phyloP scores from a whole-genome alignment of 2,797 vertebrate species.

The Mus minutoides region DNA sequence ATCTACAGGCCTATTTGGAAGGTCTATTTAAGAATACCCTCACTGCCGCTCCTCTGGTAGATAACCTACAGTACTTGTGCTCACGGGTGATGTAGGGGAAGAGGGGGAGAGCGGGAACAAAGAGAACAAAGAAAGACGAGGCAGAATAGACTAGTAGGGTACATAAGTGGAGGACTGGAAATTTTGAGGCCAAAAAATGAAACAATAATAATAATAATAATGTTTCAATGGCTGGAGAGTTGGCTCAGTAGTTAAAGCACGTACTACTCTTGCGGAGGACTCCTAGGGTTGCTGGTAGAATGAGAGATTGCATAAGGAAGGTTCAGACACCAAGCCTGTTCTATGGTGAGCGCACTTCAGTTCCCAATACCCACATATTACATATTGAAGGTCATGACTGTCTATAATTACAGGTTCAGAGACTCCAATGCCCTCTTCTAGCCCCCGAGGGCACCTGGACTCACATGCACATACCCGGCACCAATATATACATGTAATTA shows the following conservation, averaged over 20 bases:
- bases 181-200: neutral
- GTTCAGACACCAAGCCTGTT: neutral
- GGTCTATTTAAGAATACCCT: constrained; percentile 26
- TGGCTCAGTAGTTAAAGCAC: neutral
- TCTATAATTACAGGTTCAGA: neutral
- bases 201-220: neutral
- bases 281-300: neutral
- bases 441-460: neutral
- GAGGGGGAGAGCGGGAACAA: neutral
- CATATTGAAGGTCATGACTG: neutral
- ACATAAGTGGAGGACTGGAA: neutral
- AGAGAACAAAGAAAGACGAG: neutral
- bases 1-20: neutral
- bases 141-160: neutral
- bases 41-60: constrained; percentile 33
- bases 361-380: neutral
- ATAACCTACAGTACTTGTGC: neutral
- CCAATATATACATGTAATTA: neutral
- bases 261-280: neutral
- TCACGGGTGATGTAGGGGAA: constrained; percentile 16
- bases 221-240: neutral
- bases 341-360: no score
- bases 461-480: neutral
- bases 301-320: neutral
- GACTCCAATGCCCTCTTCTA: neutral